Conservation (phyloP, 1,140 invertebrate genomes). For the Meteorus sp. region DNA sequence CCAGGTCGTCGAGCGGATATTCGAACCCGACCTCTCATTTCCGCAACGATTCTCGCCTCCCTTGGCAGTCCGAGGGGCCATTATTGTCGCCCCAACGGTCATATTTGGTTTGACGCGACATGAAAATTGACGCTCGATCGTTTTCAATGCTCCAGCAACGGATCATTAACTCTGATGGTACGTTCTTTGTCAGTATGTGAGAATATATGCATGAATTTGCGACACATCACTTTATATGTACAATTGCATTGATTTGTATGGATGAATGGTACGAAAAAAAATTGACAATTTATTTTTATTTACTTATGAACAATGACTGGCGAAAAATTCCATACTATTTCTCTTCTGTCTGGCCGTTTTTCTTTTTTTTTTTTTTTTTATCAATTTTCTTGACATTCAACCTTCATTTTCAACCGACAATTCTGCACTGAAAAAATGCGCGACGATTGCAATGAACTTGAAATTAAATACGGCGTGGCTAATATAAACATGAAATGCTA, state of each 20-base stretch:
- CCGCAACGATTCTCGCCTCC: conserved; percentile 27
- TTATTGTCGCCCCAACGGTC: conserved; percentile 7
- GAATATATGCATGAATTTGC: not conserved
- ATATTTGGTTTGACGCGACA: conserved; percentile 2
- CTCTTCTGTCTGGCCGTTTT: too few species aligned
- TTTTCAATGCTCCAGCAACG: not conserved
- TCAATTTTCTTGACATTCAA: too few species aligned
- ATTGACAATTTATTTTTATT: not conserved
- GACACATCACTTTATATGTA: not conserved
- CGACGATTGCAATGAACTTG: too few species aligned
- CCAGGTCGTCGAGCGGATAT: conserved; percentile 24
- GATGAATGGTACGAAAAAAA: too few species aligned
- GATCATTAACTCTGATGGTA: not conserved
- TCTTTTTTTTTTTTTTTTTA: too few species aligned
- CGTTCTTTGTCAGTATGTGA: not conserved
- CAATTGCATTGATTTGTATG: too few species aligned
- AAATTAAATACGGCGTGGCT: too few species aligned
- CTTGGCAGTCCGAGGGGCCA: not conserved
- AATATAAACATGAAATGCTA: too few species aligned
- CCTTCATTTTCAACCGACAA: too few species aligned
- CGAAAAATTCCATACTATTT: too few species aligned
- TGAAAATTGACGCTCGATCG: conserved; percentile 3
- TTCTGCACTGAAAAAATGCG: too few species aligned
- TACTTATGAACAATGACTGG: too few species aligned
- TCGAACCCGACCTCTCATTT: conserved; percentile 28